Conservation (phyloP, 2,113 vertebrate species). For the Megatriorchis doriae region DNA sequence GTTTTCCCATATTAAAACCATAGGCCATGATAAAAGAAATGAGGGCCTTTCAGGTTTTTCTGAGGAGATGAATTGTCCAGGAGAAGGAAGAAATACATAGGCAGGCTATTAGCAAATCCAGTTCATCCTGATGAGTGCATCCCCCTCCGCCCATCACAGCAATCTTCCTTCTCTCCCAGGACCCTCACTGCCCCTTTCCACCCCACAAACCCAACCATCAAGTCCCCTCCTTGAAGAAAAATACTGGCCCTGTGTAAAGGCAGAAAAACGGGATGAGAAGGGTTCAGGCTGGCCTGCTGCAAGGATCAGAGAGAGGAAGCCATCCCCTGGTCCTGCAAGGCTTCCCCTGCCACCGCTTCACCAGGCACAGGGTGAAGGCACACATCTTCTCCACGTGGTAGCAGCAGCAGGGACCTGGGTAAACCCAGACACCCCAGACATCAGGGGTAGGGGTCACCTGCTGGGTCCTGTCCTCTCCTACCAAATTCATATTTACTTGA, state of each 20-base stretch:
- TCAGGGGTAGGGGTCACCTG: not conserved
- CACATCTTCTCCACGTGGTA: rapidly evolving
- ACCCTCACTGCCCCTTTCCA: not conserved
- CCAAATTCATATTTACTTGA: not conserved
- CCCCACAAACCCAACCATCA: not conserved
- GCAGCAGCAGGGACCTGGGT: not conserved
- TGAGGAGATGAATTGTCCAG: not conserved
- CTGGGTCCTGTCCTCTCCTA: not conserved
- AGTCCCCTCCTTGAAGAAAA: not conserved
- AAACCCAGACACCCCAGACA: not conserved
- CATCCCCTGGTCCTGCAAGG: not conserved
- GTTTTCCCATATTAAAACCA: not conserved
- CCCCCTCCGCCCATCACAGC: not conserved
- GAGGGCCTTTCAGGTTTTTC: not conserved
- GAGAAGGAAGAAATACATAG: not conserved
- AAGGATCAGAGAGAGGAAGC: not conserved
- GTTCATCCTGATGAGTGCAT: rapidly evolving
- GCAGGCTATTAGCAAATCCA: no score
- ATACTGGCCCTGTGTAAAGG: not conserved
- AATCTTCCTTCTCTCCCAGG: not conserved
- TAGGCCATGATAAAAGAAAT: not conserved
- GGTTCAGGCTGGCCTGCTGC: not conserved
- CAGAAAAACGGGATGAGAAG: rapidly evolving
- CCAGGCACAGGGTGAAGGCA: not conserved
- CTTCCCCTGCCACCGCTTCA: not conserved